Evolutionary conservation across 1,140 invertebrate genomes (phyloP), one percentile per base, ranked within the genome.

Genomic region (Vanessa atalanta): DNA sequence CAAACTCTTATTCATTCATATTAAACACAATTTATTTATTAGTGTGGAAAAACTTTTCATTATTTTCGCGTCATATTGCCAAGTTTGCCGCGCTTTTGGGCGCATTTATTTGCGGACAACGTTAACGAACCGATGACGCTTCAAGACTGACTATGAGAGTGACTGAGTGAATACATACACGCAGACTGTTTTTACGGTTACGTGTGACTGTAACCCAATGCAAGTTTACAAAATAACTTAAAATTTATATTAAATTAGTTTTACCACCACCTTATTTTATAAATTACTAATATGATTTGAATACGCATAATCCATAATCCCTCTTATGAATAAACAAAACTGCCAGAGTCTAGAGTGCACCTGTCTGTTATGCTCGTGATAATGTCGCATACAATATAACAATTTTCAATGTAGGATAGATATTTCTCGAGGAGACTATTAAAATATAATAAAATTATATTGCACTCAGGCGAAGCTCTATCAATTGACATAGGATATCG

Each of bases 1-100:
- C 13, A 57, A 63, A 74, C 65, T 61, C 68, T 65, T 73, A 68
- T 73, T 75, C 60, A 78, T 75, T 67, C 66, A 77, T 73, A 60
- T 69, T 60, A 70, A 64, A 50, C 61, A 76, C 43, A 77, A 71
- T 66, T 65, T 65, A 78, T 69, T 55, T 66, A 66, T 50, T 72
- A 65, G 50, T 63, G 48, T 51, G 11, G 23, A 47, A 72, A 37
- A 69, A 70, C 16, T 51, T 15, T 20, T 11, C 51, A 82, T 73
- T 76, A 81, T 80, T 84, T 86, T 87, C 82, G 80, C 85, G 85
- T 82, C 88, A 89, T 87, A 57, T 69, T 81, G 86, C 77, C 79
- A 88, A 88, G 79, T 85, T 88, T 84, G 77, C 79, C 88, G 87
- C 86, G 76, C 68, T 63, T 63, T 78, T 75, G 75, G 20, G 70